Evolutionary conservation across 2,113 vertebrate species (phyloP).

Genomic region (Stictonetta naevosa): DNA sequence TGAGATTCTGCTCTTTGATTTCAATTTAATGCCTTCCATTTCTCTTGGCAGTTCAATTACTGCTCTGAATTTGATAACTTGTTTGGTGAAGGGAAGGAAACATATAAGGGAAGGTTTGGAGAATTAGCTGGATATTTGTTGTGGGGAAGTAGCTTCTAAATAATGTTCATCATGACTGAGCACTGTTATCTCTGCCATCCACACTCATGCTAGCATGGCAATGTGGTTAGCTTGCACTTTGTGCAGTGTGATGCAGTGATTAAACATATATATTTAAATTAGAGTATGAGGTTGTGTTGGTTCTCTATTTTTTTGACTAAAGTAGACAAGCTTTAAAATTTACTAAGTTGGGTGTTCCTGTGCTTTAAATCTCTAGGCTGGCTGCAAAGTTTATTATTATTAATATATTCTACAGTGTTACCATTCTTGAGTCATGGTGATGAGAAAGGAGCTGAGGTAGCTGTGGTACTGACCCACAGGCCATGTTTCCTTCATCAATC

Average conservation of each 20-base stretch:
- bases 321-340: not conserved
- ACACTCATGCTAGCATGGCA: rapidly evolving
- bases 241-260: not conserved
- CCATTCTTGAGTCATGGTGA: not conserved
- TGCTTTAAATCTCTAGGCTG: not conserved
- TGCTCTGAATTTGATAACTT: not conserved
- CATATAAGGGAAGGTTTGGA: not conserved
- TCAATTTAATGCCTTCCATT: not conserved
- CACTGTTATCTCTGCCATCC: not conserved
- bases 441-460: not conserved
- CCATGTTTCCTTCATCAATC: not conserved
- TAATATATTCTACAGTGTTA: not conserved
- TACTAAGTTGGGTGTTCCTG: not conserved
- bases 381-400: not conserved
- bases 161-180: not conserved
- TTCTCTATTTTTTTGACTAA: not conserved
- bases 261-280: not conserved
- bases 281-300: not conserved
- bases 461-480: not conserved
- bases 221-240: not conserved
- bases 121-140: not conserved
- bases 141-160: not conserved
- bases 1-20: conserved; percentile 35
- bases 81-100: not conserved
- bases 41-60: not conserved